Evolutionary conservation across 2,113 vertebrate genomes (phyloP).

Genomic region (Rattus norvegicus): DNA sequence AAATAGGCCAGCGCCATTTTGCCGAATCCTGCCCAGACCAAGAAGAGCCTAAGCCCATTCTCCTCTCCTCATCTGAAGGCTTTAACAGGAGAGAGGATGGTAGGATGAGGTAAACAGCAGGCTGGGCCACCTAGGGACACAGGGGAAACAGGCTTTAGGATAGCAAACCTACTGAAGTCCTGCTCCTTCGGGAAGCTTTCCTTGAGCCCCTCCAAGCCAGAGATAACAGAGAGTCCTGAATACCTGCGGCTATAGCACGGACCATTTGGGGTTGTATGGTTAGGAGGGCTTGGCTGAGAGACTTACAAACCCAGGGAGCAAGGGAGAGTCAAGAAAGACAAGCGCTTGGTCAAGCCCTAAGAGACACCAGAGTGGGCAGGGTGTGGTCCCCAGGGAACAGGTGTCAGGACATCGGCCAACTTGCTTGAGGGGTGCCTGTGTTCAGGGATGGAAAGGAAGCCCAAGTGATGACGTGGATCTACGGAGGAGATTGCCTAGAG

Average conservation of each 20-base stretch:
- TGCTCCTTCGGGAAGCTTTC: not conserved
- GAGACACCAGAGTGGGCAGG: slow-evolving; percentile 47
- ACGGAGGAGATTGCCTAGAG: not conserved
- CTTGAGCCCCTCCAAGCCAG: not conserved
- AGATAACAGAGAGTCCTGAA: not conserved
- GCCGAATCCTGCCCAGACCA: slow-evolving; percentile 75
- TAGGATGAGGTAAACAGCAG: slow-evolving; percentile 58
- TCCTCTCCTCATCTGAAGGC: not conserved
- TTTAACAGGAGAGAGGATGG: slow-evolving; percentile 69
- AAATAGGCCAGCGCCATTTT: slow-evolving; percentile 84
- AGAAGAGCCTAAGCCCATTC: not conserved
- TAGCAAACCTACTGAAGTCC: not conserved
- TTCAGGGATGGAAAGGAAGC: not conserved
- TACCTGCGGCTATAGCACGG: not conserved
- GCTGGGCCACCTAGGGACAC: not conserved
- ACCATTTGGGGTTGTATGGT: slow-evolving; percentile 50
- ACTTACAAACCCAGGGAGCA: slow-evolving; percentile 27
- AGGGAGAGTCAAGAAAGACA: slow-evolving; percentile 74
- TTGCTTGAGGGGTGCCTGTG: not conserved
- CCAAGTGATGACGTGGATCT: not conserved
- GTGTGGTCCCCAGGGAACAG: not conserved
- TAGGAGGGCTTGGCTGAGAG: not conserved
- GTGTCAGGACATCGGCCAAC: not conserved
- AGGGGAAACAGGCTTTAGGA: not conserved
- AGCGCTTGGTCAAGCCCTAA: slow-evolving; percentile 74